These are phyloP conservation scores for Agapornis canus DNA, from an alignment of 2,797 vertebrate genomes.

Conservation along the genomic window DNA sequence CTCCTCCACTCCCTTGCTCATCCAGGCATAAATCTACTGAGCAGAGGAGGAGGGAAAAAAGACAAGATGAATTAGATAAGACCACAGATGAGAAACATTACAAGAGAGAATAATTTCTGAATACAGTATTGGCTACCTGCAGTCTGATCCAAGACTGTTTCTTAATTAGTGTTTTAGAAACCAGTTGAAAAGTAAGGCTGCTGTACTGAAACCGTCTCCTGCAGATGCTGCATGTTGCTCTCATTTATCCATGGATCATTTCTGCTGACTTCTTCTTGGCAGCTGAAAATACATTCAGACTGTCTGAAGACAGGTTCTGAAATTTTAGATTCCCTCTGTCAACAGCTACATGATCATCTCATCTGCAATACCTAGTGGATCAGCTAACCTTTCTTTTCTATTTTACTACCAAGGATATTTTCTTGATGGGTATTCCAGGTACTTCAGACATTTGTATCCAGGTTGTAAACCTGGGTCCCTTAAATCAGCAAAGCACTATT, in stretches of 20 bases:
- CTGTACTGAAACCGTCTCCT: neutral
- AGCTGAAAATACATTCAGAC: neutral
- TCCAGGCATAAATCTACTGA: neutral
- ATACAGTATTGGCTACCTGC: neutral
- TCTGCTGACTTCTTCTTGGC: neutral
- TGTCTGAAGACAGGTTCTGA: slow-evolving; percentile 5
- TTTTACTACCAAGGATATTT: neutral
- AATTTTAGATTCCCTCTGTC: slow-evolving; percentile 24
- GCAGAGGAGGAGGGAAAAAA: neutral
- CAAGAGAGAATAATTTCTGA: neutral
- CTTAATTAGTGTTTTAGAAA: neutral
- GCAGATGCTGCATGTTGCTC: neutral
- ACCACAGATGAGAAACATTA: neutral
- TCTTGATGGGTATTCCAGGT: slow-evolving; percentile 31
- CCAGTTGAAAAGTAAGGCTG: neutral
- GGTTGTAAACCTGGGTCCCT: neutral
- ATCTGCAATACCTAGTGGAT: neutral
- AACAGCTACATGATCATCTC: neutral
- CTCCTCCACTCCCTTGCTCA: neutral
- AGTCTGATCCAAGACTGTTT: neutral
- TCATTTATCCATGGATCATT: neutral
- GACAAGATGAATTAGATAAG: neutral
- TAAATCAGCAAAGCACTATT: neutral
- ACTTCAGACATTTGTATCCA: neutral
- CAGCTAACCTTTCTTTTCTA: neutral